Evolutionary conservation across 2,113 vertebrate genomes (phyloP), one percentile per base, ranked within the genome.

Genomic region (Proterorhinus semilunaris): DNA sequence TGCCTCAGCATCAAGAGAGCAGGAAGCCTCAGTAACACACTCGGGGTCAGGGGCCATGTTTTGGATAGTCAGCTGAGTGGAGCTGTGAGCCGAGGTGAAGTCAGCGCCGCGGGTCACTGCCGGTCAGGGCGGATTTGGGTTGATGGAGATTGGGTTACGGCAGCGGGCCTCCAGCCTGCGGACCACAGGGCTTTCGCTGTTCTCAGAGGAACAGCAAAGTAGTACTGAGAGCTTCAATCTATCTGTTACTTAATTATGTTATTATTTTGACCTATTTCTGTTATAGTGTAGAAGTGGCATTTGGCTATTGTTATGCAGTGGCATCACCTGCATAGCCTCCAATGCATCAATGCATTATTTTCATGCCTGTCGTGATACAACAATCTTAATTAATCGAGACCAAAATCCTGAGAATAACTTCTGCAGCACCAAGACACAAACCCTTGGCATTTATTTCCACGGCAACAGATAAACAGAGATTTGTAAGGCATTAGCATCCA

Each of bases 151-250:
- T 46, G 10, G 68, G 87, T 89, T 91, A 81, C 86, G 12, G 21
- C 75, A 47, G 83, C 70, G 64, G 73, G 71, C 61, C 83, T 84
- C 1, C 7, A 69, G 74, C 72, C 76, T 80, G 17, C 43, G 80
- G 61, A 88, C 87, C 90, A 82, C 80, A 85, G 77, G 78, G 69
- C 85, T 78, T 86, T 76, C 83, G 86, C 82, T 80, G 80, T 72
- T 80, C 81, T 83, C 78, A 55, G 72, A 88, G 80, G 84, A 90
- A 86, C 10, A 10, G 53, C 43, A 10, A 17, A 57, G 62, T 55
- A 42, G 36, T 42, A 42, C 21, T 15, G 16, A 58, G 13, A 58
- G 49, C 5, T 10, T 13, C 10, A 58, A 13, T 36, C 10, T 27
- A 55, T 55, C 27, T 12, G 16, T 54, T 5, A 10, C 27, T 58